These are phyloP conservation scores for Anthopleura xanthogrammica DNA, from an alignment of 92 coral and sea anemone genomes.

Conservation along the genomic window DNA sequence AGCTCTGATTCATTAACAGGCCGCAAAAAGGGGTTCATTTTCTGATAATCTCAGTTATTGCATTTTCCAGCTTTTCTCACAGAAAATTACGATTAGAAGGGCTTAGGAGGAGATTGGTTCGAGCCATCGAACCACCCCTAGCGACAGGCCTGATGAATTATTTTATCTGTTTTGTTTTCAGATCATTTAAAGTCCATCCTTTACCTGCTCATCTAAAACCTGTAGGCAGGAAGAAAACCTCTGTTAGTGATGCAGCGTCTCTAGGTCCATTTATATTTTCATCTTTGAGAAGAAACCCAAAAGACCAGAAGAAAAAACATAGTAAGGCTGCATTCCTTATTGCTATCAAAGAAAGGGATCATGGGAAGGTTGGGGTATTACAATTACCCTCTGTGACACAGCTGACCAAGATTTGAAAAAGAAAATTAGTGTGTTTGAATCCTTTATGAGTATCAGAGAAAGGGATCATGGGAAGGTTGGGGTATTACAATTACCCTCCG, in stretches of 20 bases:
- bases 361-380: not conserved
- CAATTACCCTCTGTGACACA: no score
- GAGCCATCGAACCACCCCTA: no score
- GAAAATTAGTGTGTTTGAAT: no score
- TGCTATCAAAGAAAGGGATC: not conserved
- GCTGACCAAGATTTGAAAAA: not conserved
- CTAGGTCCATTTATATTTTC: conserved; percentile 90
- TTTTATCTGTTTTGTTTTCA: conserved; percentile 6
- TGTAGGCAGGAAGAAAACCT: conserved; percentile 60
- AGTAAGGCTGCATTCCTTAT: conserved; percentile 12
- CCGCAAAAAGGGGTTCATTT: no score
- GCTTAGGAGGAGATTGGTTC: no score
- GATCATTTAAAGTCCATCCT: conserved; percentile 77
- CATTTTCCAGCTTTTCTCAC: no score
- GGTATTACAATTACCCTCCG: not conserved
- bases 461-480: no score
- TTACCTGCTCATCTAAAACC: conserved; percentile 84
- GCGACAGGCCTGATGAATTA: no score
- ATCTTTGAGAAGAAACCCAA: conserved; percentile 63
- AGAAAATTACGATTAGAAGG: no score
- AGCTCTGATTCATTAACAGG: no score
- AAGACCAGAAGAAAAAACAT: conserved; percentile 51
- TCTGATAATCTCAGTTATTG: no score
- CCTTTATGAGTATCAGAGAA: no score
- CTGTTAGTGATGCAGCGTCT: conserved; percentile 29